phyloP scores from a whole-genome alignment of 2,113 vertebrate species.

The Ginglymostoma cirratum region DNA sequence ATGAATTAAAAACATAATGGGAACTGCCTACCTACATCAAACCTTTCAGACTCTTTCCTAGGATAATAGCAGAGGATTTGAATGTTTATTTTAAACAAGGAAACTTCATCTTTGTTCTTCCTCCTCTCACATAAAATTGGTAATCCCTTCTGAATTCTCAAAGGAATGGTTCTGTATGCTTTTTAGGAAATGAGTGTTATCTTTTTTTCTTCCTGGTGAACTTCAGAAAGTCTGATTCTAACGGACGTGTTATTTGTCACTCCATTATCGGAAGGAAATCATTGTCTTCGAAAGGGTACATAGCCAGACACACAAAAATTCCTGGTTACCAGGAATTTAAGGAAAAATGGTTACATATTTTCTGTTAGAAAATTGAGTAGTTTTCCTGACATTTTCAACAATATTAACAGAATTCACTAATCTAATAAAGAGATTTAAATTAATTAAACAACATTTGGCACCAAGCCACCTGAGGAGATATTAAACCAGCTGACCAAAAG shows the following conservation, averaged over 20 bases:
- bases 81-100: background rate
- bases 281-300: background rate
- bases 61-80: background rate
- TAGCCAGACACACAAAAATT: background rate
- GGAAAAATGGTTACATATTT: background rate
- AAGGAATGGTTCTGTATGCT: background rate
- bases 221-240: background rate
- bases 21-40: background rate
- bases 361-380: background rate
- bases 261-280: background rate
- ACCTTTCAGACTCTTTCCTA: background rate
- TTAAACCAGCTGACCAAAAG: no score
- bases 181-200: slow-evolving; percentile 4
- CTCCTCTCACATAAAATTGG: background rate
- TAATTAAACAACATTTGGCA: no score
- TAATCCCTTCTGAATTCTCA: background rate
- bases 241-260: background rate
- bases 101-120: background rate
- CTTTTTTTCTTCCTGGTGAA: background rate
- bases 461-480: no score
- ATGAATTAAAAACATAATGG: background rate
- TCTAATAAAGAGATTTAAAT: background rate
- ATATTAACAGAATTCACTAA: background rate
- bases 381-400: background rate
- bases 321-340: background rate